phyloP scores from a whole-genome alignment of 2,888 invertebrate species.

The Yponomeuta malinellus region DNA sequence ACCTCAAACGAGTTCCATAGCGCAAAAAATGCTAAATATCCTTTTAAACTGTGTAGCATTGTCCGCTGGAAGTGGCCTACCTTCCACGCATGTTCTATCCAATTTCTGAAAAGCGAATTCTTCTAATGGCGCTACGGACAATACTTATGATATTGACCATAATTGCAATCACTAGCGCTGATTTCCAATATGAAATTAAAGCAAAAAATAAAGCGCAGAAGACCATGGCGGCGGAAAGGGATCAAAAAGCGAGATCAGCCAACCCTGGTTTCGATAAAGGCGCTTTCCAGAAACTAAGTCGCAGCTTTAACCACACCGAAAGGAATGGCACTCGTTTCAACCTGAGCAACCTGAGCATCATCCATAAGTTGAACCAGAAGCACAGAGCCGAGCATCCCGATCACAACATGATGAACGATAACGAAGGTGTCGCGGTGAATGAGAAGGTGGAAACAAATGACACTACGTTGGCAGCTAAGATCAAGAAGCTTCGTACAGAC shows the following conservation, averaged over 20 bases:
- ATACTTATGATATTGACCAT: conserved; percentile 44
- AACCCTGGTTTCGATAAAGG: conserved; percentile 45
- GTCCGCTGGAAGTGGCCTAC: conserved; percentile 34
- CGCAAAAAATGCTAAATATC: conserved; percentile 40
- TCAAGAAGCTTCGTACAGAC: conserved; percentile 47
- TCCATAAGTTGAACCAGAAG: conserved; percentile 37
- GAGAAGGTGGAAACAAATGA: conserved; percentile 44
- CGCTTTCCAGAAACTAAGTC: conserved; percentile 47
- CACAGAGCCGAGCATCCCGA: conserved; percentile 27
- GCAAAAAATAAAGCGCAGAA: conserved; percentile 57
- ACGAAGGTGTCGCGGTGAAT: conserved; percentile 51
- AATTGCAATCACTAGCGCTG: conserved; percentile 44
- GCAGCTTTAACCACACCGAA: conserved; percentile 50
- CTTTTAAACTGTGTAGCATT: conserved; percentile 23
- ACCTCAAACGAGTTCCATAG: conserved; percentile 21
- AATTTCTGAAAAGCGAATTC: conserved; percentile 36
- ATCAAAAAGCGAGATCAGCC: conserved; percentile 47
- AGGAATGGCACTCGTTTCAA: conserved; percentile 30
- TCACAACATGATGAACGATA: conserved; percentile 56
- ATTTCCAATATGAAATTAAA: conserved; percentile 49
- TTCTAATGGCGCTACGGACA: conserved; percentile 63
- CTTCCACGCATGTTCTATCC: conserved; percentile 18
- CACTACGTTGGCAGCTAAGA: conserved; percentile 47
- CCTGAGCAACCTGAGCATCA: conserved; percentile 42
- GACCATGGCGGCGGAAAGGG: conserved; percentile 67